Evolutionary conservation across 2,888 invertebrate genomes (phyloP), one percentile per base, ranked within the genome.

Genomic region (Oligia fasciuncula): DNA sequence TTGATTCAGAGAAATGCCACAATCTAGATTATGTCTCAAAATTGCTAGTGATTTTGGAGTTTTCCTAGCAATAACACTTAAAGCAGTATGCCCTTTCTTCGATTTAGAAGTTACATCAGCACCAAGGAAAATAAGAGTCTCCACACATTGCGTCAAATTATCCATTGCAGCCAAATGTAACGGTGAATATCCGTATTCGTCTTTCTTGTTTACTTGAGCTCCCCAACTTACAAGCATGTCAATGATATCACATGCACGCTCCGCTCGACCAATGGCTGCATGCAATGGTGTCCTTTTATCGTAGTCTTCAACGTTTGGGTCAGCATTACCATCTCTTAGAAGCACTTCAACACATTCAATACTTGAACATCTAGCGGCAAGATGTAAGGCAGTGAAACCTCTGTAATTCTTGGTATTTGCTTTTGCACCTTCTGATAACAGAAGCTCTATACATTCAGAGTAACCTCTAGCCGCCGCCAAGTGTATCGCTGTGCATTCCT

Each of bases 381-480:
- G 95, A 94, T 99, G 99, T n/a, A 99, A 95, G 0, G 99, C 98
- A 0, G 98, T 98, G 90, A 98, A 98, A 54, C 98, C 98, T 88
- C 98, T 97, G 90, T 98, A 98, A 92, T 98, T 98, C 87, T 97
- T 97, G 11, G 97, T 95, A 88, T 98, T 98, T 1, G 98, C 97
- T 93, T 98, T 98, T 0, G 99, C 99, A 1, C 98, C 98, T 90
- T 98, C 98, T 13, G 98, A 97, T 80, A 99, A 92, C 63, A 99
- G 93, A n/a, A 98, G 94, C 87, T 98, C 98, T 0, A 99, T 97
- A 90, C 98, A 98, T 85, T 99, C 98, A 9, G 97, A 97, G 91
- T 98, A 98, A 14, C 99, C 99, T 91, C 98, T 98, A 90, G 99
- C 98, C 3, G 99, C 98, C 0, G 99, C 99, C 87, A 99, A 95